Base-by-base conservation (phyloP, 1,140 invertebrate genomes). In the Tetramorium alpestre region DNA sequence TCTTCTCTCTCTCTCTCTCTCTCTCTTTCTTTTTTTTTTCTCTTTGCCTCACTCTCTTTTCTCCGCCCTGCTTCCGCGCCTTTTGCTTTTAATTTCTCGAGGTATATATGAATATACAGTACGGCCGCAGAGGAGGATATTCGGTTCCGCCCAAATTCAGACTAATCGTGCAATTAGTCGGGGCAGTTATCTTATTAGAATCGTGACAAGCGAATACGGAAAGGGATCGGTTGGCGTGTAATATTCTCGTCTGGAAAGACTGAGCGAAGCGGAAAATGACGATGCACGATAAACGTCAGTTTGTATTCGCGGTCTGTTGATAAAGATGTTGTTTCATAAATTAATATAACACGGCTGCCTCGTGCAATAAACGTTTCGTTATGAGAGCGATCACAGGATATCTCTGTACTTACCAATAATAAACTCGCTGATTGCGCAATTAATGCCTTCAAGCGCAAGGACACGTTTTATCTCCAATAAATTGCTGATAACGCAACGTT, bases 121-220 rank as follows among this genome's bases (percentile, higher is more conserved):
- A 18, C 60, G 25, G 70, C 64, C 8, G 73, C 60, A 41, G 51
- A 73, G 28, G 38, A 64, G 58, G 47, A 69, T 54, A 22, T 58
- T 72, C 65, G 77, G 89, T 91, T 87, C 81, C 90, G 89, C 87
- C 89, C 88, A 90, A 90, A 88, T 90, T 90, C 86, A 88, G 69
- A 82, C 75, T 90, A 88, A 90, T 90, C 87, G 76, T 76, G 81
- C 89, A 88, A 90, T 90, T 90, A 90, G 88, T 44, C 67, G 62
- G 10, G 65, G 54, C 64, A 56, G 64, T 77, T 87, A 87, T 58
- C 88, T 90, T 85, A 84, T 89, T 89, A 87, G 56, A 41, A 38
- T 51, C 69, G 51, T 73, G 49, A 76, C 70, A 47, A 64, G 44
- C 60, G 25, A 86, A 16, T 76, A 44, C 33, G 75, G 38, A 51